These are phyloP conservation scores for Teleogryllus occipitalis DNA, from an alignment of 1,140 invertebrate genomes.

Conservation along the genomic window DNA sequence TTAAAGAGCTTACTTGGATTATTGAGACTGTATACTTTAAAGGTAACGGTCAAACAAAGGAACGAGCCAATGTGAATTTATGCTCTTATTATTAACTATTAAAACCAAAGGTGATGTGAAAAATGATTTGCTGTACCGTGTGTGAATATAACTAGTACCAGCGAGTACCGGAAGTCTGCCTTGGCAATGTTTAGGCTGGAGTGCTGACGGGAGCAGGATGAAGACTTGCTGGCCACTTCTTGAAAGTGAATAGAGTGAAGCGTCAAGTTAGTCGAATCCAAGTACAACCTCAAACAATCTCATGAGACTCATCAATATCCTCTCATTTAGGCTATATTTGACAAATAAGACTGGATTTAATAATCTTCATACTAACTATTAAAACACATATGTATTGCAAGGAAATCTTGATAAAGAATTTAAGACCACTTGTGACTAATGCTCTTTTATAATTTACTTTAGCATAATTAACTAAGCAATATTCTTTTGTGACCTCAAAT, in stretches of 20 bases:
- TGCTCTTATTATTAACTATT: constrained; percentile 20
- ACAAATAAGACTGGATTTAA: constrained; percentile 2
- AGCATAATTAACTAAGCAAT: background rate
- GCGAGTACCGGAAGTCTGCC: constrained; percentile 20
- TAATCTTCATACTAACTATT: background rate
- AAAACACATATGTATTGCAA: background rate
- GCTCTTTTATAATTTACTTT: background rate
- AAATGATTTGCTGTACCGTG: constrained; percentile 23
- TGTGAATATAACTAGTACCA: constrained; percentile 24
- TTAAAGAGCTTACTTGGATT: background rate
- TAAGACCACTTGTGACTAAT: background rate
- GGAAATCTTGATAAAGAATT: background rate
- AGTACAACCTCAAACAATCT: constrained; percentile 4
- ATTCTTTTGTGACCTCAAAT: background rate
- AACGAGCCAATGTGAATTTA: constrained; percentile 10
- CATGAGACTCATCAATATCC: constrained; percentile 4
- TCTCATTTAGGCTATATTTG: constrained; percentile 5
- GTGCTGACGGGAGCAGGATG: constrained; percentile 23
- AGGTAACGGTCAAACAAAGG: constrained; percentile 1
- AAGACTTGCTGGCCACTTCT: constrained; percentile 22
- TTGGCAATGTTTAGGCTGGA: constrained; percentile 25
- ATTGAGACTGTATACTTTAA: background rate
- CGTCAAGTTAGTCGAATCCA: constrained; percentile 21
- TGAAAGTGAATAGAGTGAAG: constrained; percentile 26
- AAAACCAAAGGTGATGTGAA: constrained; percentile 22